Evolutionary conservation across 2,113 vertebrate genomes (phyloP).

Genomic region (Nerophis lumbriciformis): DNA sequence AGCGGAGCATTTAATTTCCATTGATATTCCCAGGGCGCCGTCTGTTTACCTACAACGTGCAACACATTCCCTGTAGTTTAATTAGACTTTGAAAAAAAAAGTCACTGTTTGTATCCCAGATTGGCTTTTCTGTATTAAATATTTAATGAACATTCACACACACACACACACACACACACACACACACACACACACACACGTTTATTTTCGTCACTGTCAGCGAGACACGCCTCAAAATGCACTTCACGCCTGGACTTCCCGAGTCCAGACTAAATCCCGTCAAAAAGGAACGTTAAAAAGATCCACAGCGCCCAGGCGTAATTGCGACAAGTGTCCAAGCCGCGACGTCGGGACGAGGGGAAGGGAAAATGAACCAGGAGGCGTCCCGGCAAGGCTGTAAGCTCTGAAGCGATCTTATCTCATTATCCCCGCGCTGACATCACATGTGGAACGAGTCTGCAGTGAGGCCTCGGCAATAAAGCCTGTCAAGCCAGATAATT

Average conservation of each 20-base stretch:
- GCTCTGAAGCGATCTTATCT: constrained; percentile 59
- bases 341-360: constrained; percentile 15
- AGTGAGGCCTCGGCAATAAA: constrained; percentile 67
- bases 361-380: constrained; percentile 25
- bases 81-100: constrained; percentile 69
- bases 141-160: constrained; percentile 70
- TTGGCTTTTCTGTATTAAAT: constrained; percentile 68
- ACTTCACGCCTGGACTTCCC: constrained; percentile 34
- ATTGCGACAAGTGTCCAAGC: constrained; percentile 17
- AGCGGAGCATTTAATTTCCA: constrained; percentile 70
- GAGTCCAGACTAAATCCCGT: constrained; percentile 40
- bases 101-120: constrained; percentile 59
- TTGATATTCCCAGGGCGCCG: constrained; percentile 64
- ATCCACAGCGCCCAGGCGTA: background rate
- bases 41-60: constrained; percentile 77
- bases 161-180: constrained; percentile 4
- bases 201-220: constrained; percentile 69
- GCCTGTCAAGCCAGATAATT: constrained; percentile 69
- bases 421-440: constrained; percentile 67
- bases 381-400: constrained; percentile 35
- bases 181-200: constrained; percentile 46
- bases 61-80: constrained; percentile 75
- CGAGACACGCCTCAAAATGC: constrained; percentile 36
- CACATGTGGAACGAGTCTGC: constrained; percentile 65
- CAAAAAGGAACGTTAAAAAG: constrained; percentile 24